phyloP scores from a whole-genome alignment of 2,888 invertebrate species.

The Poecilus cupreus region DNA sequence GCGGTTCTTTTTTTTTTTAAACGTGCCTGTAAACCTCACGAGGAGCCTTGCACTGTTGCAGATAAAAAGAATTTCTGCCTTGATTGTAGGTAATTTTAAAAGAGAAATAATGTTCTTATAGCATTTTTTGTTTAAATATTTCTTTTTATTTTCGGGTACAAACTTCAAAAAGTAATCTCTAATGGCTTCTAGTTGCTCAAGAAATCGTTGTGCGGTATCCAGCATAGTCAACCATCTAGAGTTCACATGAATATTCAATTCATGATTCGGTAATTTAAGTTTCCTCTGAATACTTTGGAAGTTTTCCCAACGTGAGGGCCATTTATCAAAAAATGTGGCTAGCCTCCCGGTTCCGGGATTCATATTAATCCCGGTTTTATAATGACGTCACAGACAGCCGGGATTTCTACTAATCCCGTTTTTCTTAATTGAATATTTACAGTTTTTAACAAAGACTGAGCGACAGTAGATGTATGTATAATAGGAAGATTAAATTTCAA shows the following conservation, averaged over 20 bases:
- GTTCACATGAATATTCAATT: slow-evolving; percentile 20
- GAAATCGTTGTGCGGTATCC: slow-evolving; percentile 17
- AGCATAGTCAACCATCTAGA: slow-evolving; percentile 5
- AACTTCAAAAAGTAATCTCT: slow-evolving; percentile 31
- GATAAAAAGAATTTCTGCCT: slow-evolving; percentile 52
- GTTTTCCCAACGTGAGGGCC: too few species aligned
- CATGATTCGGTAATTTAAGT: slow-evolving; percentile 31
- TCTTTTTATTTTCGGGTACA: slow-evolving; percentile 13
- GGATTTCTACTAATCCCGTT: too few species aligned
- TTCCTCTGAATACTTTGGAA: slow-evolving; percentile 34
- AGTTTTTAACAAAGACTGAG: too few species aligned
- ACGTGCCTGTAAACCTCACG: slow-evolving; percentile 43
- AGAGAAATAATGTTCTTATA: slow-evolving; percentile 36
- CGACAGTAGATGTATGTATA: too few species aligned
- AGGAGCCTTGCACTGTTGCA: slow-evolving; percentile 44
- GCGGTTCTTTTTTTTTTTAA: slow-evolving; percentile 48
- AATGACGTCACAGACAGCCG: too few species aligned
- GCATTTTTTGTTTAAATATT: slow-evolving; percentile 37
- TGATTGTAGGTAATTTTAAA: slow-evolving; percentile 44
- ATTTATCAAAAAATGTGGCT: too few species aligned
- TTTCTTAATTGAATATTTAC: too few species aligned
- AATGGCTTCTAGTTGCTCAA: slow-evolving; percentile 18
- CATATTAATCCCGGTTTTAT: too few species aligned
- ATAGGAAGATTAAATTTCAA: too few species aligned
- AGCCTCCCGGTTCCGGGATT: too few species aligned